A percentile compares a stretch with the other conserved stretches of the same genome.
phyloP scores from a whole-genome alignment of 35 echinoderm and acorn worm genomes.

The Acanthaster planci region DNA sequence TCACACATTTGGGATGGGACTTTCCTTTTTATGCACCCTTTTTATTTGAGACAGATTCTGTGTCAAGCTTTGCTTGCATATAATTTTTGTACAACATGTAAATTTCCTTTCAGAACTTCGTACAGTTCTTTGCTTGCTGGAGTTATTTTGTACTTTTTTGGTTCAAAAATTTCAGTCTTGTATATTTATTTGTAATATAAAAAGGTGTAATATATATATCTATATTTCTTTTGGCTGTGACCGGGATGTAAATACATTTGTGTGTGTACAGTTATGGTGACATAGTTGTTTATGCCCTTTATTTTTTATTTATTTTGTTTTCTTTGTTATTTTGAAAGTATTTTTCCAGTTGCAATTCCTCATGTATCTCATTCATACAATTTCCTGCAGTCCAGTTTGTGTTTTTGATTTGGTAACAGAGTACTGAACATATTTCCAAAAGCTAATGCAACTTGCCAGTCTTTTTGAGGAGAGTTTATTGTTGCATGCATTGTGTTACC shows the following conservation, averaged over 20 bases:
- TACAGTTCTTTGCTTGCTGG: neutral
- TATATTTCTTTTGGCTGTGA: neutral
- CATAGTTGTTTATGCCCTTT: no score
- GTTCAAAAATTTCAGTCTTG: neutral
- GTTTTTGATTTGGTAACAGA: neutral
- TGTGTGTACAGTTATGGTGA: no score
- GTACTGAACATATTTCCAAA: neutral
- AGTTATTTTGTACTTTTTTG: constrained; percentile 7
- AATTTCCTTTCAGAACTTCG: neutral
- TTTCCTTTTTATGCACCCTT: neutral
- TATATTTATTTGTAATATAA: constrained; percentile 31
- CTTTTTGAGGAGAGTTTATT: neutral
- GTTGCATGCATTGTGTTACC: neutral
- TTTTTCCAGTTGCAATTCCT: neutral
- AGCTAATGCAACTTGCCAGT: no score
- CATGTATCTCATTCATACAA: neutral
- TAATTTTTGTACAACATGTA: constrained; percentile 16
- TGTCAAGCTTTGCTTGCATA: neutral
- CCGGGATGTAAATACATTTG: no score
- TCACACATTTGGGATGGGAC: constrained; percentile 1
- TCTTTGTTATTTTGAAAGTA: constrained; percentile 9
- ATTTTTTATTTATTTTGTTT: neutral
- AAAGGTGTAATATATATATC: constrained; percentile 20
- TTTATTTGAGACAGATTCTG: neutral
- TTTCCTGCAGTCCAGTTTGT: neutral